Evolutionary conservation across 2,113 vertebrate species (phyloP), one percentile per base, ranked within the genome.

Genomic region (Toxotes jaculatrix): DNA sequence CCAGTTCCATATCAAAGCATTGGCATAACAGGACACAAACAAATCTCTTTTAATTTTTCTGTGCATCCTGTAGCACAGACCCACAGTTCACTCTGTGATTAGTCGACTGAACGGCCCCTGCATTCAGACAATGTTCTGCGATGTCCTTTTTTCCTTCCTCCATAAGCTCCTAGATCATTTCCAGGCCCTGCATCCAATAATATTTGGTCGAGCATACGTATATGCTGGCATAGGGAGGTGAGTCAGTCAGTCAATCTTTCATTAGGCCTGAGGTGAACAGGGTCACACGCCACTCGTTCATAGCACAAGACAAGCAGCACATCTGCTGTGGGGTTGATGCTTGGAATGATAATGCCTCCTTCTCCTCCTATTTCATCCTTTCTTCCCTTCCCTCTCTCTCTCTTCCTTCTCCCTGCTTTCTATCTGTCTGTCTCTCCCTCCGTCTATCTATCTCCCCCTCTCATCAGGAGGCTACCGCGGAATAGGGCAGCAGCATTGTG

Each of bases 211-310:
- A 93, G 94, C 93, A 94, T 95, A 94, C 56, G 61, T 80, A 75
- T 73, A 71, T 4, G 45, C 78, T 80, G 64, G 84, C 66, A 83
- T 23, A 74, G 76, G 16, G 82, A 83, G 88, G 91, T 82, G 83
- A 92, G 89, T 83, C 64, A 88, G 84, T 89, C 89, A 92, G 93
- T 95, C 95, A 93, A 94, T 96, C 96, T 96, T 96, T 96, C 96
- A 94, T 96, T 95, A 95, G 95, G 93, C 90, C 80, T 47, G 81
- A 93, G 96, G 96, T 94, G 93, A 97, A 87, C 91, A 83, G 88
- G 95, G 96, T 97, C 95, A 94, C 91, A 92, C 93, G 91, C 94
- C 93, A 93, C 93, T 95, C 96, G 93, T 93, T 91, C 90, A 79
- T 66, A 91, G 92, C 92, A 94, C 87, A 95, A 95, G 95, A 95